Base-by-base conservation (phyloP, 2,888 invertebrate species). In the Allygus modestus region DNA sequence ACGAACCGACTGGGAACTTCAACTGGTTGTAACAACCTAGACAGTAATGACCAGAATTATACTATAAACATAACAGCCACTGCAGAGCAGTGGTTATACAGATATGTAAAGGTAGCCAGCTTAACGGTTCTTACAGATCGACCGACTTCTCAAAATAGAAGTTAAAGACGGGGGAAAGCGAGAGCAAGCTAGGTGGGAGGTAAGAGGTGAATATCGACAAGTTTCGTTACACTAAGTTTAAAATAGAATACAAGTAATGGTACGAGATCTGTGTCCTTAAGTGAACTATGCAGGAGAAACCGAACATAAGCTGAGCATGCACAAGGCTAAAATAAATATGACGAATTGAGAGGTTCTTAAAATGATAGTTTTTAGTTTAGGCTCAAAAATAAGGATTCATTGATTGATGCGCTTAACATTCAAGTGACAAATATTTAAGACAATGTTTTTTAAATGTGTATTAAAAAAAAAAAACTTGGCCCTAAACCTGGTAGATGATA, bases 1-100 rank as follows among this genome's bases (percentile, higher is more conserved):
- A 46, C 51, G 31, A 28, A 77, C 65, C 65, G 41, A 77, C 77
- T 77, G 77, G 77, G 77, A 77, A 77, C 77, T 77, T 51, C 1
- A 41, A n/a, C n/a, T n/a, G n/a, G 17, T 12, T 58, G 58, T 23
- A 58, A 31, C 65, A 65, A 65, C 65, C 65, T 28, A 65, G 58
- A 58, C 58, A 58, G 26, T 65, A 31, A 65, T 28, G 65, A 65
- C 65, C 54, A 54, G 54, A 54, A 15, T 54, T 54, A 54, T 23
- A 54, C 54, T 54, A 54, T 54, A 54, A 54, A 54, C 54, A 54
- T 54, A 54, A 54, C 54, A 54, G 28, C 31, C 65, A 54, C 54
- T 23, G 65, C 15, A 9, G 28, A 28, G 11, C 1, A 28, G 4
- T 2, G 65, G 1, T 17, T 0, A 65, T 65, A 65, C 65, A 65